Evolutionary conservation across 2,888 invertebrate species (phyloP).

Genomic region (Anticlea derivata): DNA sequence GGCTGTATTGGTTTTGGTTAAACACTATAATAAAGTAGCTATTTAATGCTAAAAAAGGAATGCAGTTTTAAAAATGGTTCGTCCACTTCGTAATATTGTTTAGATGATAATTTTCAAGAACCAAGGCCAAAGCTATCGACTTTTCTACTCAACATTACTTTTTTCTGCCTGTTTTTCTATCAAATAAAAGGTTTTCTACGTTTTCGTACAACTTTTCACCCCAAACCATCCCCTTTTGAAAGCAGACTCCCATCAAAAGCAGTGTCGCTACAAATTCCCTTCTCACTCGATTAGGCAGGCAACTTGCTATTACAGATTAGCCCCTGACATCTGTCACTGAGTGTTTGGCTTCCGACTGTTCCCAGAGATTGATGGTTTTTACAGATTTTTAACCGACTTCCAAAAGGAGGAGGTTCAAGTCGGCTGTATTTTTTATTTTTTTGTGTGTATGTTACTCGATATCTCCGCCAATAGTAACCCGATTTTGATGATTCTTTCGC

Average conservation of each 20-base stretch:
- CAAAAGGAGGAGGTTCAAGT: no score
- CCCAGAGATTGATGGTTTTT: constrained; percentile 19
- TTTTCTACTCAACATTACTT: no score
- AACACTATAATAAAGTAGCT: not conserved
- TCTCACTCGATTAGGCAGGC: constrained; percentile 50
- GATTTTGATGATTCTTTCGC: no score
- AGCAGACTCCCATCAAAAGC: constrained; percentile 44
- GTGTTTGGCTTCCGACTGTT: constrained; percentile 44
- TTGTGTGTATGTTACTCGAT: no score
- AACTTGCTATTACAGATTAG: constrained; percentile 34
- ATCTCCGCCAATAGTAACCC: no score
- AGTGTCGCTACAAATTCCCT: constrained; percentile 55
- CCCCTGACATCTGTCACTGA: constrained; percentile 47
- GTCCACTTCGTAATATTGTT: no score
- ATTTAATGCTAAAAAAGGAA: not conserved
- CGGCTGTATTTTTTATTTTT: no score
- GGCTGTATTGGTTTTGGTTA: constrained; percentile 7
- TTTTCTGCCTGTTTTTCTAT: no score
- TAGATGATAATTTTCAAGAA: no score
- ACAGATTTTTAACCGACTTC: not conserved
- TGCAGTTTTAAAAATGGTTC: not conserved
- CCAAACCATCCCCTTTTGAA: constrained; percentile 14
- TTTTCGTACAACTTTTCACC: constrained; percentile 14
- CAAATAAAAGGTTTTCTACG: not conserved
- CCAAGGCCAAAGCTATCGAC: no score